These are phyloP conservation scores for Panthera uncia DNA, from an alignment of 2,113 vertebrate genomes.

Conservation along the genomic window DNA sequence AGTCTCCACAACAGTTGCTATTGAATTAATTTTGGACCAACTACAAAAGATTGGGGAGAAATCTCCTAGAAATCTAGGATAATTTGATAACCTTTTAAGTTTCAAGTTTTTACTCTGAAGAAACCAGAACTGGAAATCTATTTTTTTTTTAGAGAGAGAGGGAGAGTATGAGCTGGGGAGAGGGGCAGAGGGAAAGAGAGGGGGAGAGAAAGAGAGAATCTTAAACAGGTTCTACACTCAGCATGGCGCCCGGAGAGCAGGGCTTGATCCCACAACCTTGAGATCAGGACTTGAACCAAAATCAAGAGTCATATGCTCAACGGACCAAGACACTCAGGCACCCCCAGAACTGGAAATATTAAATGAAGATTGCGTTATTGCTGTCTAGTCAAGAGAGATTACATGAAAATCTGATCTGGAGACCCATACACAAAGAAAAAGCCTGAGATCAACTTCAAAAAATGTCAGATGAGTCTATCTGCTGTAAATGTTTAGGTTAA, in stretches of 20 bases:
- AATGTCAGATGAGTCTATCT: not conserved
- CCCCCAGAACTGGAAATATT: not conserved
- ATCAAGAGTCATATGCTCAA: too few species aligned
- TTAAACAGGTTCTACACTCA: too few species aligned
- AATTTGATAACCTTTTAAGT: not conserved
- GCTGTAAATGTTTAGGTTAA: not conserved
- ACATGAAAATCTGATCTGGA: not conserved
- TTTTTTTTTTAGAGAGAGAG: too few species aligned
- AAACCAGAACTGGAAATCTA: constrained; percentile 22
- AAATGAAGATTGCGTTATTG: not conserved
- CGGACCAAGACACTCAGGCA: too few species aligned
- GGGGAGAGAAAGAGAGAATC: too few species aligned
- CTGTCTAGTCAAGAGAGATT: not conserved
- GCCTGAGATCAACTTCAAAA: not conserved
- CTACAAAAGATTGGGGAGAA: not conserved
- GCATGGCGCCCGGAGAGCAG: too few species aligned
- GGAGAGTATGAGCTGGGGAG: too few species aligned
- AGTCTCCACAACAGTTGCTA: not conserved
- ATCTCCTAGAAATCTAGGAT: not conserved
- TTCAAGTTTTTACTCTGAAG: constrained; percentile 13
- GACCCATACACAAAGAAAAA: not conserved
- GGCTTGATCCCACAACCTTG: too few species aligned
- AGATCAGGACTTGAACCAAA: too few species aligned
- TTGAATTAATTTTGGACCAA: constrained; percentile 22
- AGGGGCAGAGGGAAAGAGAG: too few species aligned